Percentiles rank a stretch among this genome's conserved stretches.
These are phyloP conservation scores for Gila robusta DNA, from an alignment of 2,797 vertebrate genomes.

Conservation along the genomic window DNA sequence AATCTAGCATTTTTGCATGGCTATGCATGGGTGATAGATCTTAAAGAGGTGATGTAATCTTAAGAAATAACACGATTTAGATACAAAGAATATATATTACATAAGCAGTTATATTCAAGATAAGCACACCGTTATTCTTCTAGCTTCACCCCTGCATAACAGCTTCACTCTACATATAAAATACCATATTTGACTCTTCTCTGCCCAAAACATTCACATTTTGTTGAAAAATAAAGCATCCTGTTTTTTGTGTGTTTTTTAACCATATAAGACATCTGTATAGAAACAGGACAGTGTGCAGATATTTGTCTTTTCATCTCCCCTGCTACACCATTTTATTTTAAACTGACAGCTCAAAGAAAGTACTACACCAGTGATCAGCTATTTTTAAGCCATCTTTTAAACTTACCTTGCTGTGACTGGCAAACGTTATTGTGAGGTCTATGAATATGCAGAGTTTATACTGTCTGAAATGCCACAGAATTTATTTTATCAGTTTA, in stretches of 20 bases:
- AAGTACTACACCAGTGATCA: slow-evolving; percentile 22
- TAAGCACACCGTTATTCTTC: not conserved
- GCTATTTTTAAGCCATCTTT: slow-evolving; percentile 52
- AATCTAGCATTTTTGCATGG: slow-evolving; percentile 64
- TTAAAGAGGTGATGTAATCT: slow-evolving; percentile 52
- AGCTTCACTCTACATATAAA: slow-evolving; percentile 58
- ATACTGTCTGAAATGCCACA: slow-evolving; percentile 14
- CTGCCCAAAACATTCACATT: slow-evolving; percentile 72
- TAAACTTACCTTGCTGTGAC: slow-evolving; percentile 27
- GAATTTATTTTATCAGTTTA: slow-evolving; percentile 6
- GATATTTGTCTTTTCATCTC: slow-evolving; percentile 36
- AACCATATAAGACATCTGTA: slow-evolving; percentile 11
- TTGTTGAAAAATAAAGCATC: slow-evolving; percentile 59
- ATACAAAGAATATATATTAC: slow-evolving; percentile 43
- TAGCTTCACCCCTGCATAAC: slow-evolving; percentile 67
- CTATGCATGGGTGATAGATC: slow-evolving; percentile 71
- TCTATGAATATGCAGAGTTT: slow-evolving; percentile 37
- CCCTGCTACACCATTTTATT: slow-evolving; percentile 25
- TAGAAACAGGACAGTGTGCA: slow-evolving; percentile 33
- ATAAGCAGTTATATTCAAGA: slow-evolving; percentile 17
- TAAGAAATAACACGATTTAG: slow-evolving; percentile 61
- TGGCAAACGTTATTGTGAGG: slow-evolving; percentile 6
- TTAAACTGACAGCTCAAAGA: slow-evolving; percentile 55
- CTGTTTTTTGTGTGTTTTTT: not conserved
- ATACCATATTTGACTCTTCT: slow-evolving; percentile 45